Evolutionary conservation across 92 coral and sea anemone genomes (phyloP), one percentile per base, ranked within the genome.

Genomic region (Zoanthus gigantus): DNA sequence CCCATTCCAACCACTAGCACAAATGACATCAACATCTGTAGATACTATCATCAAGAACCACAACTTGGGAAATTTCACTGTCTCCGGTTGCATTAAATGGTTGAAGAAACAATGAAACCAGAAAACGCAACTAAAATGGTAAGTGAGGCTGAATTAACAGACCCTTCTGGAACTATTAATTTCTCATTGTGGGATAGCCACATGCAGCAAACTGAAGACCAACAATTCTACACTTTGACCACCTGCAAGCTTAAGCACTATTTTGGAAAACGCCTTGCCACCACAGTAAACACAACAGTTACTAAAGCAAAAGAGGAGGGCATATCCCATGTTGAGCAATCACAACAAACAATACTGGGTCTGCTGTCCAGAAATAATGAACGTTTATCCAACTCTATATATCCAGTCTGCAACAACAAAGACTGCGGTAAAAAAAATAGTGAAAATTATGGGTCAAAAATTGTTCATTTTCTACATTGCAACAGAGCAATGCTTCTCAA

Each of bases 371-470:
- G 94, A 91, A 14, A 78, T 23, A 23, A 23, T 23, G 23, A 23
- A 23, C 23, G 23, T 23, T 23, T 23, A 23, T 23, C 67, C 89
- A 34, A 80, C 17, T 23, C 23, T 52, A 76, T 89, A 1, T 89
- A 91, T 89, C 90, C 92, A 18, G 87, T 83, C 47, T 91, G 92
- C 90, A 91, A 88, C 87, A 88, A 91, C 87, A 83, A 88, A 79
- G 90, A 91, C 67, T 91, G 94, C 9, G 0, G 23, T 0, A 23
- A 23, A 23, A 23, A 88, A 63, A 84, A 58, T 47, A 60, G 74
- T 74, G 84, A 73, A 65, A 88, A 88, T 17, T 86, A 89, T 45
- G 89, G 89, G 29, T 54, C 83, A 3, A 88, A 67, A 15, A 66
- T 91, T 50, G 88, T 89, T 6, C 71, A 65, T 37, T 89, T 90